These are phyloP conservation scores for Smittia sp. DNA, from an alignment of 2,888 invertebrate species.

Conservation along the genomic window DNA sequence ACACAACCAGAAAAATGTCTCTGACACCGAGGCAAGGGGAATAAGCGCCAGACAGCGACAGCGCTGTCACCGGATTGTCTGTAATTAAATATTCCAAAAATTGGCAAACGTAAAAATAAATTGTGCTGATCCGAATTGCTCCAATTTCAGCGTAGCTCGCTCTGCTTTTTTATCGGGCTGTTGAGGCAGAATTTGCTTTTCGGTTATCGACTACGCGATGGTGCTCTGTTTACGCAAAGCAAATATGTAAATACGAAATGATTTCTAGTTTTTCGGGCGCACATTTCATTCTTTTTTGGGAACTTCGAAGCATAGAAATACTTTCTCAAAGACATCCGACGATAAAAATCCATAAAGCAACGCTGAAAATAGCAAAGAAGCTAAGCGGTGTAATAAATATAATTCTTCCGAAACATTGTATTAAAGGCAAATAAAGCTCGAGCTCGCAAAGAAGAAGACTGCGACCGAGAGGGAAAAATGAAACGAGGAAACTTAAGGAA, in stretches of 20 bases:
- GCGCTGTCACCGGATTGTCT: slow-evolving; percentile 37
- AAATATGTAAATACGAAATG: slow-evolving; percentile 34
- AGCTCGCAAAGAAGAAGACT: not conserved
- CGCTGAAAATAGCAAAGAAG: slow-evolving; percentile 1
- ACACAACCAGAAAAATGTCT: not conserved
- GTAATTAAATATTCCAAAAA: slow-evolving; percentile 40
- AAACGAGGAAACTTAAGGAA: not conserved
- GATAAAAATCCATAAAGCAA: slow-evolving; percentile 17
- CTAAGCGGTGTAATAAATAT: slow-evolving; percentile 35
- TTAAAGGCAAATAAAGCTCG: slow-evolving; percentile 25
- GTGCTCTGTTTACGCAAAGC: slow-evolving; percentile 23
- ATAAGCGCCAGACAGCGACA: slow-evolving; percentile 36
- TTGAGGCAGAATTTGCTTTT: not conserved
- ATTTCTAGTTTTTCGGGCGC: not conserved
- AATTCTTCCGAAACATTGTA: slow-evolving; percentile 36
- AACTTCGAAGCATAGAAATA: not conserved
- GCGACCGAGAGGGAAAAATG: not conserved
- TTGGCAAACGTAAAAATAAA: slow-evolving; percentile 37
- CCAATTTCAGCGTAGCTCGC: not conserved
- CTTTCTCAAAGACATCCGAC: not conserved
- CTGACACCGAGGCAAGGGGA: not conserved
- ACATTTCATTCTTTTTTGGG: not conserved
- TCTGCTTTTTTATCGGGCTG: not conserved
- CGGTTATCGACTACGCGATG: not conserved
- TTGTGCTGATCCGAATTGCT: slow-evolving; percentile 28